Evolutionary conservation across 2,888 invertebrate species (phyloP).

Genomic region (Acanthoscelides obtectus): DNA sequence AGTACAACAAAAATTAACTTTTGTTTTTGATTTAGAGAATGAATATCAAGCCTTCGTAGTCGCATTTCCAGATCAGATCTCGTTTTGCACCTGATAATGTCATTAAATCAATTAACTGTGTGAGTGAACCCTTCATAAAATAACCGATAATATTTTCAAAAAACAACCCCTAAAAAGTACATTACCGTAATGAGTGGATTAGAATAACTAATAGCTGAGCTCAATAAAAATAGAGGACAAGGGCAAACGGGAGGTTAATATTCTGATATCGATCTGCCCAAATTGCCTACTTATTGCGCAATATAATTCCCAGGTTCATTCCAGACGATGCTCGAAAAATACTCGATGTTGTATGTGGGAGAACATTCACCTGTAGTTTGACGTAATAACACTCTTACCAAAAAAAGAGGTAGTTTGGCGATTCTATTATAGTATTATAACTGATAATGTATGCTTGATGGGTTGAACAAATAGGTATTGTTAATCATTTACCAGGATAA

Average conservation of each 20-base stretch:
- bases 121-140: not conserved
- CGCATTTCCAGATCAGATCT: too few relatives aligned
- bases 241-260: not conserved
- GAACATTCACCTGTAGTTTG: not conserved
- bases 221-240: not conserved
- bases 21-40: too few relatives aligned
- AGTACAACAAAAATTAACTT: too few relatives aligned
- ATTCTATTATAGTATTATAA: too few relatives aligned
- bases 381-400: too few relatives aligned
- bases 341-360: not conserved
- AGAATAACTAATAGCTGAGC: not conserved
- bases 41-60: too few relatives aligned
- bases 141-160: not conserved
- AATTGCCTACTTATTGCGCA: not conserved
- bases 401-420: too few relatives aligned
- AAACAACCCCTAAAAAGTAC: not conserved
- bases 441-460: too few relatives aligned
- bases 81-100: too few relatives aligned
- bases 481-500: too few relatives aligned
- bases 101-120: too few relatives aligned
- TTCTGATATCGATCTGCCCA: not conserved
- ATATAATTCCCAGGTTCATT: not conserved
- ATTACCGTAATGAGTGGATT: not conserved
- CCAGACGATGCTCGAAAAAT: not conserved
- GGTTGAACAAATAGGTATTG: too few relatives aligned